A percentile compares a stretch with the other conserved stretches of the same genome.
Conservation (phyloP, 2,888 invertebrate species). For the Ellobium chinense region DNA sequence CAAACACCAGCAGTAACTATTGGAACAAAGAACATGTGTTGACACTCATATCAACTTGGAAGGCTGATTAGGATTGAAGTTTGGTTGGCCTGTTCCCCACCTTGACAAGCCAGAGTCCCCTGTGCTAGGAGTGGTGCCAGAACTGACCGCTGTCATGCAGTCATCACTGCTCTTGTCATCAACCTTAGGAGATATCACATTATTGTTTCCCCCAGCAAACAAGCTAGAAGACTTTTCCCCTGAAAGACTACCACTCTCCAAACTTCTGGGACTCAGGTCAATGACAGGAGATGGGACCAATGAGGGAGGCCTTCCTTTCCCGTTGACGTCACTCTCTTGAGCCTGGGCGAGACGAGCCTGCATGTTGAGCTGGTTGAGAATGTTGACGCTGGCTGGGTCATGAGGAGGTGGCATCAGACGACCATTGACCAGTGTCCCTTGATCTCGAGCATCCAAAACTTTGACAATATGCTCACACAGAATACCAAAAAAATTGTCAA, state of each 20-base stretch:
- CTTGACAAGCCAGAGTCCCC: not conserved
- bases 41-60: constrained; percentile 19
- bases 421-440: constrained; percentile 48
- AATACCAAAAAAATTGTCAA: constrained; percentile 67
- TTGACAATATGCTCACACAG: constrained; percentile 60
- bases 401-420: constrained; percentile 30
- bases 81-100: not conserved
- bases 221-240: not conserved
- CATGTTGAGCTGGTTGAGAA: constrained; percentile 39
- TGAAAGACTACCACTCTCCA: constrained; percentile 1
- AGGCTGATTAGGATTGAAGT: not conserved
- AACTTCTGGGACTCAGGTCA: constrained; percentile 11
- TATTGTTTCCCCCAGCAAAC: constrained; percentile 22
- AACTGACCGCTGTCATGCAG: not conserved
- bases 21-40: not conserved
- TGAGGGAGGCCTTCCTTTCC: constrained; percentile 1
- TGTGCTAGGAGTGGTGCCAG: not conserved
- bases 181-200: constrained; percentile 26
- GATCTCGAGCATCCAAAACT: constrained; percentile 58
- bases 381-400: constrained; percentile 27
- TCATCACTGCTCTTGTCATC: not conserved
- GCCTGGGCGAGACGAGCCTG: not conserved
- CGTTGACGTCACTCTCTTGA: constrained; percentile 16
- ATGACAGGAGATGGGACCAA: constrained; percentile 22
- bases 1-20: not conserved